Evolutionary conservation across 1,140 invertebrate species (phyloP).

Genomic region (Pachyrhynchus sulphureomaculatus): DNA sequence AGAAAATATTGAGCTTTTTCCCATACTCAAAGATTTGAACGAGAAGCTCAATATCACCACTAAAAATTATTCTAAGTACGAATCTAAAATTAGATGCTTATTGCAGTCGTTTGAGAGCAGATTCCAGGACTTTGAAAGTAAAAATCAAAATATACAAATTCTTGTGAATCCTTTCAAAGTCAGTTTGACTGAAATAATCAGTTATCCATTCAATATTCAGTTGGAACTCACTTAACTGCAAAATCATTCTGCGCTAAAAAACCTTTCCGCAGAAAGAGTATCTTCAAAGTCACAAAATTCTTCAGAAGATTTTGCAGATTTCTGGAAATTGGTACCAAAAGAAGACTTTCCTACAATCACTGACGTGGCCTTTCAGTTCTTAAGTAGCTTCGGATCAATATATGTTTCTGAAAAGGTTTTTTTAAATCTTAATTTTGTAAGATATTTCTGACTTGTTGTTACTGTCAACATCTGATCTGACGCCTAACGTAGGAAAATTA

Average conservation of each 20-base stretch:
- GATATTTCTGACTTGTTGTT: too few species aligned
- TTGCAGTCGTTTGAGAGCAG: too few species aligned
- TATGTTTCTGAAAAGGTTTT: too few species aligned
- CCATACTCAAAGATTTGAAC: not conserved
- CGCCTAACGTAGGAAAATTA: too few species aligned
- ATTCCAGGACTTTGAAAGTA: not conserved
- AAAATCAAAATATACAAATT: not conserved
- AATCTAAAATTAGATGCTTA: too few species aligned
- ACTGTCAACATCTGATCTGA: too few species aligned
- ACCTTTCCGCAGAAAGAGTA: too few species aligned
- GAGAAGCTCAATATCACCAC: not conserved
- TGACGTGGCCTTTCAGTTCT: not conserved
- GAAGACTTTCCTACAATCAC: not conserved
- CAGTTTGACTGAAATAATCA: not conserved
- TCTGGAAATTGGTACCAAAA: not conserved
- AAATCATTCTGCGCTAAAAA: too few species aligned
- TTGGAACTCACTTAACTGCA: not conserved
- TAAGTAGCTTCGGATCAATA: too few species aligned
- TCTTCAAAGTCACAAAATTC: too few species aligned
- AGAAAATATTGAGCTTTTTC: not conserved
- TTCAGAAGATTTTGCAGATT: not conserved
- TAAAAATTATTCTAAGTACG: too few species aligned
- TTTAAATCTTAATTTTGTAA: too few species aligned
- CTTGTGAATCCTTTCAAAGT: not conserved
- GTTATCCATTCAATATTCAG: not conserved